Conservation (phyloP, 1,140 invertebrate species). For the Drosophila rhopaloa region DNA sequence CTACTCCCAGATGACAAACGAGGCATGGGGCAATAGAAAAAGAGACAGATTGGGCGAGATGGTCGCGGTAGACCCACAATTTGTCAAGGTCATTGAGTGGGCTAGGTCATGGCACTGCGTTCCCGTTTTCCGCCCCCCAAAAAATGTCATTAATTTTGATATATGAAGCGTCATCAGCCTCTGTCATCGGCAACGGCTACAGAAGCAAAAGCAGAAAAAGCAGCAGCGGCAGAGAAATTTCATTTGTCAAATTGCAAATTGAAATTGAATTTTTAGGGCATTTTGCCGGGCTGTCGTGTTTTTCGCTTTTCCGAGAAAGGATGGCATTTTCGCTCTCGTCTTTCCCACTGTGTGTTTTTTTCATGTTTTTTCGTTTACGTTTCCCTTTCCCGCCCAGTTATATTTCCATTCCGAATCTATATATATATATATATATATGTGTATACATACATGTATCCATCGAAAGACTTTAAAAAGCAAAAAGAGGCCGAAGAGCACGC, state of each 20-base stretch:
- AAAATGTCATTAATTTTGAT: conserved; percentile 72
- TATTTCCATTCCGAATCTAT: conserved; percentile 5
- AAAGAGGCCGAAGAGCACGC: conserved; percentile 84
- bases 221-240: conserved; percentile 50
- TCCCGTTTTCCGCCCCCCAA: conserved; percentile 2
- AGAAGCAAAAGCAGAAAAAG: not conserved
- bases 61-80: conserved; percentile 4
- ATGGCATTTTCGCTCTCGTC: conserved; percentile 1
- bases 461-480: conserved; percentile 82
- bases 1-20: conserved; percentile 15
- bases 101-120: conserved; percentile 54
- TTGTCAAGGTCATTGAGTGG: conserved; percentile 46
- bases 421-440: conserved; percentile 17
- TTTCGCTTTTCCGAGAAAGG: not conserved
- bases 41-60: conserved; percentile 8
- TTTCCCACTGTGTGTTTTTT: conserved; percentile 1
- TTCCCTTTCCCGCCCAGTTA: not conserved
- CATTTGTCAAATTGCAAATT: conserved; percentile 78
- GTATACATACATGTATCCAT: conserved; percentile 32
- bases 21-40: conserved; percentile 1
- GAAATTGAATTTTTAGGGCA: conserved; percentile 68
- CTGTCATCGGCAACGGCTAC: conserved; percentile 1
- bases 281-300: conserved; percentile 3
- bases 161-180: conserved; percentile 39
- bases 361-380: not conserved